These are phyloP conservation scores for Benthosema pterotum DNA, from an alignment of 2,797 vertebrate genomes.

Conservation along the genomic window DNA sequence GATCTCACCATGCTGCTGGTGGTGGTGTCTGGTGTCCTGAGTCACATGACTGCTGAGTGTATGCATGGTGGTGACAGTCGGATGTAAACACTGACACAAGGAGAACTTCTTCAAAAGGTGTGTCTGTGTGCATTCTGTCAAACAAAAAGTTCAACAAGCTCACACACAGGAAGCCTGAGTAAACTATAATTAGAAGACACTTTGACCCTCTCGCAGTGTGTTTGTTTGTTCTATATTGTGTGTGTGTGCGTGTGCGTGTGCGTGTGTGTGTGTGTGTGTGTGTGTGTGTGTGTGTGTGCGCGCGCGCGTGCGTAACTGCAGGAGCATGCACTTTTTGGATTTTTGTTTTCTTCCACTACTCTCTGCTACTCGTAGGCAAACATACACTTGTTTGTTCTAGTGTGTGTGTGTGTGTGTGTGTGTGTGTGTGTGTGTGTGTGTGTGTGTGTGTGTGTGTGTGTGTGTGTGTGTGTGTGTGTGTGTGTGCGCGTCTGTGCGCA, in stretches of 20 bases:
- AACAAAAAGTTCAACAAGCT: constrained; percentile 9
- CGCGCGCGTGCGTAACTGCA: neutral
- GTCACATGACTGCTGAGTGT: constrained; percentile 44
- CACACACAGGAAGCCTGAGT: constrained; percentile 4
- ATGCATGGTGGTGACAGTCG: constrained; percentile 6
- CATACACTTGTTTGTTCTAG: too few relatives aligned
- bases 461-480: neutral
- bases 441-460: neutral
- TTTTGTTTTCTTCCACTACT: too few relatives aligned
- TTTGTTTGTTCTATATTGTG: constrained; percentile 15
- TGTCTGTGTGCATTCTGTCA: constrained; percentile 16
- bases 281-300: too few relatives aligned
- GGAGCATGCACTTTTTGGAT: too few relatives aligned
- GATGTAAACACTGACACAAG: constrained; percentile 20
- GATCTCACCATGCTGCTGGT: constrained; percentile 28
- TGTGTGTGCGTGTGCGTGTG: too few relatives aligned
- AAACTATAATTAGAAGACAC: constrained; percentile 15
- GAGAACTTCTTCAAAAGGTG: constrained; percentile 19
- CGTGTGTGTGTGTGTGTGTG: too few relatives aligned
- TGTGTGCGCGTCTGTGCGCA: constrained; percentile 7
- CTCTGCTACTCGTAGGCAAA: neutral
- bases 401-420: neutral
- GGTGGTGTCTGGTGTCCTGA: constrained; percentile 31
- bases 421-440: neutral
- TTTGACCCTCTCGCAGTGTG: constrained; percentile 13